phyloP scores from a whole-genome alignment of 2,113 vertebrate species.

The Zapus hudsonius region DNA sequence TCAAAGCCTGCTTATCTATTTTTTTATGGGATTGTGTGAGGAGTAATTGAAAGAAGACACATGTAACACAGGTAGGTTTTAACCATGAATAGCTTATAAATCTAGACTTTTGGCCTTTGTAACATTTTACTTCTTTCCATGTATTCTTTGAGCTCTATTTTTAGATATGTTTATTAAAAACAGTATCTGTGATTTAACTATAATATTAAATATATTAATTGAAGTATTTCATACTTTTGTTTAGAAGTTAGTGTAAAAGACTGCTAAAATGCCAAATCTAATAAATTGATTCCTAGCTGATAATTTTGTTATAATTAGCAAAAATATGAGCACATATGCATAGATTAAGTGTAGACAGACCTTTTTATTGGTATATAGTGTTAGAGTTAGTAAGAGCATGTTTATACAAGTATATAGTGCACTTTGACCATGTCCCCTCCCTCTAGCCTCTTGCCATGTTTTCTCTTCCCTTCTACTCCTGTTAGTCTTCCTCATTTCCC shows the following conservation, averaged over 20 bases:
- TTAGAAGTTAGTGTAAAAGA: no score
- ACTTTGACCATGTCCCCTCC: no score
- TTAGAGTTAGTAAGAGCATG: no score
- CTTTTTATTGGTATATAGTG: no score
- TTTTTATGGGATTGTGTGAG: background rate
- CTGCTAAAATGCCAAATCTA: background rate
- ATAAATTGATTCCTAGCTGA: background rate
- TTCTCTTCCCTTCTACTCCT: no score
- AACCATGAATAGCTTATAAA: background rate
- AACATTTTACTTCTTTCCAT: background rate
- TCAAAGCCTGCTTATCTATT: background rate
- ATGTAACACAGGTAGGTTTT: background rate
- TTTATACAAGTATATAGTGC: no score
- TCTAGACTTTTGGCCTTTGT: background rate
- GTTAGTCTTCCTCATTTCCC: no score
- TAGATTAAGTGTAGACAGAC: background rate
- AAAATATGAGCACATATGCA: background rate
- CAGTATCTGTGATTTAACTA: conserved; percentile 20
- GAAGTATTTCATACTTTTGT: no score
- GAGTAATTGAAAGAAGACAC: background rate
- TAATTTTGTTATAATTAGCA: background rate
- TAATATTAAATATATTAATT: background rate
- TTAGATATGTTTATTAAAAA: conserved; percentile 18
- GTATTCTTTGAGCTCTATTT: background rate
- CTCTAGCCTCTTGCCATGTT: no score